These are phyloP conservation scores for Onthophagus sagittarius DNA, from an alignment of 2,888 invertebrate genomes.

Conservation along the genomic window DNA sequence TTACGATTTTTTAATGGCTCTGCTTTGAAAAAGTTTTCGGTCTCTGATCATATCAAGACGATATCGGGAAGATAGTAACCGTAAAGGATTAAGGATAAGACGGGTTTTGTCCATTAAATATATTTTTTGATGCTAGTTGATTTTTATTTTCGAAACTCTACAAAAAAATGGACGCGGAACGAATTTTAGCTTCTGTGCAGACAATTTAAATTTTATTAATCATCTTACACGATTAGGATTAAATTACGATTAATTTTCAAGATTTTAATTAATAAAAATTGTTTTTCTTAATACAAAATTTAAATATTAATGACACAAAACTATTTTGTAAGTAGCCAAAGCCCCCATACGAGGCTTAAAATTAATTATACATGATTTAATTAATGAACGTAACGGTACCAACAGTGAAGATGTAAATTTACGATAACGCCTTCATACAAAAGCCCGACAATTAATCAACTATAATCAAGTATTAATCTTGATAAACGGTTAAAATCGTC, in stretches of 20 bases:
- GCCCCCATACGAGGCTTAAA: neutral
- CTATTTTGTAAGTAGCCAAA: neutral
- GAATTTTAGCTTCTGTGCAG: neutral
- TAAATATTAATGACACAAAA: neutral
- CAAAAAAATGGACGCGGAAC: neutral
- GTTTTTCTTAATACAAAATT: neutral
- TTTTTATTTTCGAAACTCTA: neutral
- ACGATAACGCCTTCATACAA: neutral
- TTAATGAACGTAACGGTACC: neutral
- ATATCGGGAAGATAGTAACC: neutral
- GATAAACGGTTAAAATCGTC: neutral
- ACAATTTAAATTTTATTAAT: neutral
- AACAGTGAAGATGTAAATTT: neutral
- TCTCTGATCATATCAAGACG: neutral
- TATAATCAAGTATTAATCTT: neutral
- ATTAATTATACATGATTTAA: neutral
- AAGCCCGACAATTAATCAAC: neutral
- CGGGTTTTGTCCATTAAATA: neutral
- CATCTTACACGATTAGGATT: neutral
- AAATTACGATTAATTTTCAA: too few relatives aligned
- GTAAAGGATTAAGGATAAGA: neutral
- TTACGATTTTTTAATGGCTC: neutral
- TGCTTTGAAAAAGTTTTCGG: neutral
- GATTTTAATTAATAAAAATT: too few relatives aligned
- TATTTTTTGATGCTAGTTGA: neutral